Base-by-base conservation (phyloP, 2,888 invertebrate genomes). In the Eristalis intricaria region DNA sequence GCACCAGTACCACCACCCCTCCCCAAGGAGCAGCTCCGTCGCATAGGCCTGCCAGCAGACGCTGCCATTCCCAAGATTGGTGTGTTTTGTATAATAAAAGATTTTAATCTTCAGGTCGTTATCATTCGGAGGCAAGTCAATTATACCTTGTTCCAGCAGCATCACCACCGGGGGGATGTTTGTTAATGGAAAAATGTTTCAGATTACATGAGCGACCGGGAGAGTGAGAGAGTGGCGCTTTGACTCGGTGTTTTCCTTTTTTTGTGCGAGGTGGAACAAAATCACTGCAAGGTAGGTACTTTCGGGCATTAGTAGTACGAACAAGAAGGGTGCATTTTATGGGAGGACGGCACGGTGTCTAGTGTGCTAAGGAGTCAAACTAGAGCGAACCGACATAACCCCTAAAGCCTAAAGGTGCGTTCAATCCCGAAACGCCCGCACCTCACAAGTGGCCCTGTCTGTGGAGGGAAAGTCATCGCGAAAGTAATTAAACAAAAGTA, bases 401-500 rank as follows among this genome's bases (percentile, higher is more conserved):
- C 84, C 84, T 77, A 22, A 58, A 69, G 84, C 84, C 84, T 77
- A 22, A 58, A 69, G 84, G 73, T 87, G 73, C 83, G 65, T 73
- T 76, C 76, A 35, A 35, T 23, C 15, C 60, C 26, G 4, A 7
- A 26, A 26, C 3, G 13, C 26, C 26, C 60, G 26, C 60, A 10
- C 13, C 23, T 60, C n/a, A 8, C 50, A 19, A 50, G 50, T 19
- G 50, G 50, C 8, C 5, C 19, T 4, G 23, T 73, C 32, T 87
- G 64, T 76, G 50, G 64, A 73, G 68, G 69, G 68, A 80, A 87
- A 87, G 87, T 87, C 84, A 90, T 89, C 91, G 91, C 91, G 91
- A 91, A 92, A 92, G 92, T 92, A 92, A 92, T 92, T 92, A 92
- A 92, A 92, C 92, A 92, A 92, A 92, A 92, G 92, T 92, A 92